Evolutionary conservation across 2,113 vertebrate species (phyloP).

Genomic region (Jacana jacana): DNA sequence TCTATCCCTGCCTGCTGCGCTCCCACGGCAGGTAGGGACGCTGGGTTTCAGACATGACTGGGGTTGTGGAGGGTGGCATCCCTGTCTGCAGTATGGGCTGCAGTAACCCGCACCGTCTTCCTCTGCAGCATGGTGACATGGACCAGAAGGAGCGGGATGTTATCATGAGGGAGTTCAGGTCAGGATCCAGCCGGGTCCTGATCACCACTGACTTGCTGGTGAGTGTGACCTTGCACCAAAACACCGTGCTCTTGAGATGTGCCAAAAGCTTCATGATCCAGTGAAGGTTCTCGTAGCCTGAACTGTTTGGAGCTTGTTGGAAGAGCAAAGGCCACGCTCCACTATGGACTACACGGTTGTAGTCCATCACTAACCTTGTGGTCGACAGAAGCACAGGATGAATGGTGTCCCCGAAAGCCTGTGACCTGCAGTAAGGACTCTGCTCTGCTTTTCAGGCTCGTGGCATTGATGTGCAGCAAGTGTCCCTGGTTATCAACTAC

Average conservation of each 20-base stretch:
- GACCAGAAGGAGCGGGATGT: constrained; percentile 98
- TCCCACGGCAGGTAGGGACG: constrained; percentile 75
- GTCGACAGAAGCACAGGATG: constrained; percentile 63
- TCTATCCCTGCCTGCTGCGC: constrained; percentile 70
- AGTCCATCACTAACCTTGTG: constrained; percentile 79
- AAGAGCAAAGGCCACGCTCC: constrained; percentile 82
- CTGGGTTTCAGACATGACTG: constrained; percentile 74
- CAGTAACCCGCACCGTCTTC: not conserved
- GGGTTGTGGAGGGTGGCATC: too few species aligned
- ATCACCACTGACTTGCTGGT: constrained; percentile 99
- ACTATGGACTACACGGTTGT: constrained; percentile 80
- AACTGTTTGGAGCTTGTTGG: constrained; percentile 76
- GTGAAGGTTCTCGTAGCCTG: constrained; percentile 73
- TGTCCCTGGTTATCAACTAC: constrained; percentile 98
- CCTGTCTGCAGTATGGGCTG: not conserved
- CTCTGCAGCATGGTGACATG: constrained; percentile 93
- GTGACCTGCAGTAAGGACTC: not conserved
- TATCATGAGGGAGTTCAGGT: constrained; percentile 97
- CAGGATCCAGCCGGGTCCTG: constrained; percentile 93
- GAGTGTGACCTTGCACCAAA: not conserved
- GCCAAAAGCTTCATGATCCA: constrained; percentile 67
- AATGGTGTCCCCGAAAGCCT: rapidly evolving
- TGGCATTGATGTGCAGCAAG: constrained; percentile 98
- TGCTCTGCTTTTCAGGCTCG: constrained; percentile 82
- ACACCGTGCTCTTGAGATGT: rapidly evolving